Evolutionary conservation across 2,113 vertebrate species (phyloP).

Genomic region (Ailurus styani): DNA sequence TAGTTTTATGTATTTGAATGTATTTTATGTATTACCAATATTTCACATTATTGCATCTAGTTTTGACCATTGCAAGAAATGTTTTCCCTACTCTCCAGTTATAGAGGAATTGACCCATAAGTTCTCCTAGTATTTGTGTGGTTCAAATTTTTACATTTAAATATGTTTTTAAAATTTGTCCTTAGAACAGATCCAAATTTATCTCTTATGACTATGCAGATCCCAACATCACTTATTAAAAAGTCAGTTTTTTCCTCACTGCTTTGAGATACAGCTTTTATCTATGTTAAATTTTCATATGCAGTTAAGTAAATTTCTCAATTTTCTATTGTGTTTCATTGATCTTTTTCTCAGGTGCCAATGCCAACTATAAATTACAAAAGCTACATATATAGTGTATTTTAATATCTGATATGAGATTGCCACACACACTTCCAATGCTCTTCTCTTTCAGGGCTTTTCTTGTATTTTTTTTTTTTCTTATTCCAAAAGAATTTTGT

Average conservation of each 20-base stretch:
- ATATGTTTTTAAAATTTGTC: constrained; percentile 4
- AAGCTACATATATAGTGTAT: constrained; percentile 11
- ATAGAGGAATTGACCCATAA: not conserved
- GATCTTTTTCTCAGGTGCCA: not conserved
- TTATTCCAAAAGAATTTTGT: constrained; percentile 5
- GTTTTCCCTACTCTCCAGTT: not conserved
- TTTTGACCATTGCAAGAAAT: constrained; percentile 3
- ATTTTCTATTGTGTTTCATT: not conserved
- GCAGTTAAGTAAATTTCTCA: not conserved
- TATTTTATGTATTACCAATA: not conserved
- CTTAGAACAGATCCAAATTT: not conserved
- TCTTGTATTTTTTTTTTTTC: not conserved
- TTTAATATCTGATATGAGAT: not conserved
- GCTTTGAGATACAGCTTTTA: not conserved
- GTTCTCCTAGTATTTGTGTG: constrained; percentile 12
- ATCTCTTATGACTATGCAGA: not conserved
- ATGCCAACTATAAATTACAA: not conserved
- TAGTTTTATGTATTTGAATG: not conserved
- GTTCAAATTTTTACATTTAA: constrained; percentile 25
- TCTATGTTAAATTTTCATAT: not conserved
- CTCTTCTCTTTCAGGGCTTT: not conserved
- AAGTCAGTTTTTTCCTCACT: not conserved
- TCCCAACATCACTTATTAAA: not conserved
- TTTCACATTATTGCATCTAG: not conserved
- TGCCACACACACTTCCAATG: not conserved